Evolutionary conservation across 1,140 invertebrate genomes (phyloP), one percentile per base, ranked within the genome.

Genomic region (Maconellicoccus hirsutus): DNA sequence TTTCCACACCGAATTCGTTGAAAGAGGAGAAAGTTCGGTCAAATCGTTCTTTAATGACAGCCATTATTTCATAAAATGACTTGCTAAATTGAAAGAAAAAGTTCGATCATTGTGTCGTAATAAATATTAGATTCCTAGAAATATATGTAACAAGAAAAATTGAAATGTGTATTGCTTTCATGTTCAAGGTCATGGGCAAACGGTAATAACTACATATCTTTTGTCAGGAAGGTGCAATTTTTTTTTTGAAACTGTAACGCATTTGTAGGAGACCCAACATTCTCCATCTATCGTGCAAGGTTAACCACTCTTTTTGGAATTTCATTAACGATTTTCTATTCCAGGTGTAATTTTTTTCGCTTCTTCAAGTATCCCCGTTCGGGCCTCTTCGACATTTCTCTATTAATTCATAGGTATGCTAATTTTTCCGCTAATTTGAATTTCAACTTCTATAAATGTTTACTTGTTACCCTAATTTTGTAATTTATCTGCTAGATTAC

Each of bases 101-200:
- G 61, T 66, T 66, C 25, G 19, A 59, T 19, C 19, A 66, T 26
- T 66, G 61, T 66, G 61, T 66, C 61, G 61, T 66, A 66, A 66
- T 66, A 16, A 16, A n/a, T n/a, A n/a, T n/a, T 52, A 66, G 16
- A 23, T 66, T 25, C 19, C 21, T 25, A 66, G 19, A 12, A n/a
- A 26, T 8, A 23, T 66, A 25, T 66, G 61, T 66, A 66, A 66
- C 25, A 16, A 23, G 61, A 14, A 66, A 66, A 66, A 66, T 25
- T 25, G 10, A 66, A 23, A 23, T 14, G 25, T 66, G 22, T 66
- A 66, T 23, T 23, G 21, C 61, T 66, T 66, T 66, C 61, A 66
- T 66, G 61, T 66, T 66, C 61, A 66, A 66, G 61, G 61, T 66
- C 61, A 66, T 23, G 61, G 61, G 61, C 61, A 66, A 66, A 16